Percentiles rank a stretch among this genome's conserved stretches.
These are phyloP conservation scores for Ceratitis capitata DNA, from an alignment of 1,140 invertebrate species.

Conservation along the genomic window DNA sequence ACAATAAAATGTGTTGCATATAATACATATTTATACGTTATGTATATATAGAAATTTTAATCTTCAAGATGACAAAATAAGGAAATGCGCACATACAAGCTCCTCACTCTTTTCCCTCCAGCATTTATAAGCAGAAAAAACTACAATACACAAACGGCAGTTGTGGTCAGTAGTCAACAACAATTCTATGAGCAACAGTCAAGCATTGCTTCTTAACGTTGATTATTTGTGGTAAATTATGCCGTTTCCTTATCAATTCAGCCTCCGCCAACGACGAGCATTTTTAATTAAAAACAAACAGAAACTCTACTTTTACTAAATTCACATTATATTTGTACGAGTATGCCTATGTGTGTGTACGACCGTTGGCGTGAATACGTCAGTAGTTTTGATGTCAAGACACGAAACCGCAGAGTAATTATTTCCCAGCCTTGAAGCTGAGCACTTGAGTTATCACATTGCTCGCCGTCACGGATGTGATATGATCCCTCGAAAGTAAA, in stretches of 20 bases:
- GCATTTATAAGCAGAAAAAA: neutral
- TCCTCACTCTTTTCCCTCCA: neutral
- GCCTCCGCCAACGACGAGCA: neutral
- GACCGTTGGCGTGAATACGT: neutral
- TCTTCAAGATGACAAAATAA: too few relatives aligned
- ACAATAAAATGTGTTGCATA: too few relatives aligned
- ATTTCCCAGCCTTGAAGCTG: slow-evolving; percentile 32
- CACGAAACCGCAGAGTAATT: neutral
- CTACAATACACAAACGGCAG: neutral
- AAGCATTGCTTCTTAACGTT: neutral
- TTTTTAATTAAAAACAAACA: neutral
- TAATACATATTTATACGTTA: too few relatives aligned
- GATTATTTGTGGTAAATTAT: slow-evolving; percentile 7
- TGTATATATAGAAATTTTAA: too few relatives aligned
- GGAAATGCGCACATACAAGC: neutral
- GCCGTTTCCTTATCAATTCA: neutral
- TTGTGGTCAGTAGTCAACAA: neutral
- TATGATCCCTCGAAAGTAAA: neutral
- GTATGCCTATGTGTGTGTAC: neutral
- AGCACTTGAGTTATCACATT: neutral
- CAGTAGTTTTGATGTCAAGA: neutral
- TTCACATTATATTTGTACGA: neutral
- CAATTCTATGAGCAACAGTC: neutral
- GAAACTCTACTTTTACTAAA: too few relatives aligned
- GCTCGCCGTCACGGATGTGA: slow-evolving; percentile 8